Base-by-base conservation (phyloP, 2,797 vertebrate species). In the Enteromius unitaeniatus region DNA sequence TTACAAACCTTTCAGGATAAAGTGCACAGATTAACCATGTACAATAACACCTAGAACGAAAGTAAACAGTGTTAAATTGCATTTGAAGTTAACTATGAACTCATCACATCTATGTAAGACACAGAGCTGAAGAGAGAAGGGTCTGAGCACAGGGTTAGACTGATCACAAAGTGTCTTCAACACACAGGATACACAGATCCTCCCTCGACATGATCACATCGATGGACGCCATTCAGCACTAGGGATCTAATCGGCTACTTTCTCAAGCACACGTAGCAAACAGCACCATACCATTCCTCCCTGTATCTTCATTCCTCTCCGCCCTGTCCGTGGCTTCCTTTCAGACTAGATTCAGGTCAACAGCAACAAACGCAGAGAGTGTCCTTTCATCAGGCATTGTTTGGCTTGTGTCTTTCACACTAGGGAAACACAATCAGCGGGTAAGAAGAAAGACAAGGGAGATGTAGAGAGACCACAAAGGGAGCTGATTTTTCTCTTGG, bases 401-500 rank as follows among this genome's bases (percentile, higher is more conserved):
- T 88, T 83, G 86, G 78, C 53, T 79, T 78, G 84, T 78, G 82
- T 84, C 88, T 88, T 77, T 86, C 79, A 87, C 78, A 70, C 88
- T 77, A 70, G 84, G 70, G 81, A 86, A 85, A 86, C 84, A 78
- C 82, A 88, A 86, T 89, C 87, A 89, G 87, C 49, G 68, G 78
- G 60, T 84, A 62, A 84, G 65, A 78, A 81, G 47, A 82, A 86
- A 84, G 81, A 26, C 21, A 82, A 73, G 80, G 68, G 68, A 87
- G 87, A 84, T 62, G 58, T 69, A 78, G 86, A 78, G 85, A 87
- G 90, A 92, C 92, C 91, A 93, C 89, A 89, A 90, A 92, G 90
- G 91, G 90, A 89, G 93, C 90, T 78, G 85, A 86, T 89, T 92
- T 92, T 90, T 91, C 86, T 91, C 88, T 93, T 88, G 83, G 88